phyloP scores from a whole-genome alignment of 1,140 invertebrate species.

The Pteromalus puparum region DNA sequence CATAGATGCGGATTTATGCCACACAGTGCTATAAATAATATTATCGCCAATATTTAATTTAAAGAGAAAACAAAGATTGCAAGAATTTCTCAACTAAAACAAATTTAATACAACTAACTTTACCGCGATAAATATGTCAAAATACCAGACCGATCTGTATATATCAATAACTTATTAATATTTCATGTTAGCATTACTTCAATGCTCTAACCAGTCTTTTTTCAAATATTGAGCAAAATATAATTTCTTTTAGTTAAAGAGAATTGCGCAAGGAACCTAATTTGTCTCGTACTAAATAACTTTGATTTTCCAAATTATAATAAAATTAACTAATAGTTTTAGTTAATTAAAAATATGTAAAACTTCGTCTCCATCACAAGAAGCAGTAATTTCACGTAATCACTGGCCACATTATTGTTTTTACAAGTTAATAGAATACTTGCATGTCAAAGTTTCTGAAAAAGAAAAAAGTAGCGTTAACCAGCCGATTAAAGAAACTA shows the following conservation, averaged over 20 bases:
- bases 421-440: constrained; percentile 47
- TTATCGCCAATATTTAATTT: constrained; percentile 15
- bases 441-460: constrained; percentile 51
- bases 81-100: constrained; percentile 5
- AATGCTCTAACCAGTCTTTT: constrained; percentile 42
- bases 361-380: neutral
- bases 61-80: constrained; percentile 31
- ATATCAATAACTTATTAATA: constrained; percentile 30
- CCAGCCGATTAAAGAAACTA: neutral
- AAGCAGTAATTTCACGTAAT: constrained; percentile 14
- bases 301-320: constrained; percentile 12
- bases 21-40: too few species aligned
- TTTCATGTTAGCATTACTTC: constrained; percentile 26
- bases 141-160: constrained; percentile 44
- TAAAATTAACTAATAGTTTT: constrained; percentile 14
- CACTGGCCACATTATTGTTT: constrained; percentile 13
- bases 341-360: neutral
- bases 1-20: too few species aligned
- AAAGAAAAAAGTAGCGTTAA: constrained; percentile 33
- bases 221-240: constrained; percentile 38
- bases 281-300: constrained; percentile 18
- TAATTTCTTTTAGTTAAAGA: constrained; percentile 10
- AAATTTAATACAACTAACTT: constrained; percentile 21
- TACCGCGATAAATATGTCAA: constrained; percentile 43
- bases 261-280: constrained; percentile 23